These are phyloP conservation scores for Aphelocoma californica DNA, from an alignment of 2,797 vertebrate genomes.

Conservation along the genomic window DNA sequence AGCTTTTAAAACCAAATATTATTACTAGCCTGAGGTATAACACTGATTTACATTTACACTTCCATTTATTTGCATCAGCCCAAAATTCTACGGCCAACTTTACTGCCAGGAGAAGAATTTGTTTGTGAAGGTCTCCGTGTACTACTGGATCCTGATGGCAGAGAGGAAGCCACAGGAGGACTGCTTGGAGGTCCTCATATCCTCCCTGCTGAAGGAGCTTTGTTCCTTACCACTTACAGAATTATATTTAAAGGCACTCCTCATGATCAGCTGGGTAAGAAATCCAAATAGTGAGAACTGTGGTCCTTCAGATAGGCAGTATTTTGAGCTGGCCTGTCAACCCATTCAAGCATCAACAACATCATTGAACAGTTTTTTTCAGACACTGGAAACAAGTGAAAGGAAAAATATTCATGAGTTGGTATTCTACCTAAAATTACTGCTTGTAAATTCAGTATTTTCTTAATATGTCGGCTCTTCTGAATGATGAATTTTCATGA, in stretches of 20 bases:
- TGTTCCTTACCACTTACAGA: slow-evolving; percentile 96
- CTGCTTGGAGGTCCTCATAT: slow-evolving; percentile 94
- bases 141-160: slow-evolving; percentile 91
- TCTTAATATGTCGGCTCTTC: not conserved
- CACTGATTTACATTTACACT: slow-evolving; percentile 5
- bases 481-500: not conserved
- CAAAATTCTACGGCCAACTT: slow-evolving; percentile 91
- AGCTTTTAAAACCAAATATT: not conserved
- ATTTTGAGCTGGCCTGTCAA: not conserved
- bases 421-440: not conserved
- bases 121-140: slow-evolving; percentile 94
- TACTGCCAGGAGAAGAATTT: slow-evolving; percentile 95
- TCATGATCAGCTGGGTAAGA: slow-evolving; percentile 92
- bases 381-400: not conserved
- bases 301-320: not conserved
- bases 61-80: slow-evolving; percentile 78
- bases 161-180: slow-evolving; percentile 94
- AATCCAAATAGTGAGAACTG: not conserved
- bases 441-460: not conserved
- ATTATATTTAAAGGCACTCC: slow-evolving; percentile 97
- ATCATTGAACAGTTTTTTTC: not conserved
- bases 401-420: not conserved
- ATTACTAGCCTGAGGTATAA: not conserved
- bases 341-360: not conserved
- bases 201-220: slow-evolving; percentile 96